phyloP scores from a whole-genome alignment of 2,113 vertebrate species.

The Eulemur rufifrons region DNA sequence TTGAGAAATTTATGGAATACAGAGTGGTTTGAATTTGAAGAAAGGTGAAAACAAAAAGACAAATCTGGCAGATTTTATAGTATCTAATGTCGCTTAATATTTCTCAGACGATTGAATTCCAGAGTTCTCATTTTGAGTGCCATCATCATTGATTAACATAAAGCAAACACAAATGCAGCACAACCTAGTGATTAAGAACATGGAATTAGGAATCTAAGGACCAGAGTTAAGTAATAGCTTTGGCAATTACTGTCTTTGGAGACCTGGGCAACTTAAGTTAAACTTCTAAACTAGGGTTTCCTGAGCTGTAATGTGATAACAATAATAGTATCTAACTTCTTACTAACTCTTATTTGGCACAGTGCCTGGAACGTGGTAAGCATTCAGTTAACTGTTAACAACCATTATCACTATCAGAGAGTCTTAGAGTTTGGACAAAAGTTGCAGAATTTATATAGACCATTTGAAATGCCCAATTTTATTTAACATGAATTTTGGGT shows the following conservation, averaged over 20 bases:
- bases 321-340: background rate
- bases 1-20: background rate
- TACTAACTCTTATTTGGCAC: background rate
- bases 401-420: background rate
- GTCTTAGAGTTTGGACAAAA: background rate
- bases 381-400: background rate
- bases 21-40: slow-evolving; percentile 27
- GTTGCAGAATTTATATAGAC: background rate
- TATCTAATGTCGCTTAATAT: background rate
- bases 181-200: background rate
- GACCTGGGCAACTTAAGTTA: background rate
- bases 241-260: background rate
- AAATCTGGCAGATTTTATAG: background rate
- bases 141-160: background rate
- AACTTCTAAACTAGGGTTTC: background rate
- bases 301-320: background rate
- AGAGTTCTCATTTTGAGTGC: background rate
- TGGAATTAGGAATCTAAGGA: background rate
- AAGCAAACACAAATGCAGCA: background rate
- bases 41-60: background rate
- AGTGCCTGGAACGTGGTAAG: background rate
- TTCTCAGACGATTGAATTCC: slow-evolving; percentile 7
- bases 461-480: background rate
- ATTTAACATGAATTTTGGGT: background rate
- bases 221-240: background rate